phyloP scores from a whole-genome alignment of 2,113 vertebrate genomes.

The Lophochroa leadbeateri region DNA sequence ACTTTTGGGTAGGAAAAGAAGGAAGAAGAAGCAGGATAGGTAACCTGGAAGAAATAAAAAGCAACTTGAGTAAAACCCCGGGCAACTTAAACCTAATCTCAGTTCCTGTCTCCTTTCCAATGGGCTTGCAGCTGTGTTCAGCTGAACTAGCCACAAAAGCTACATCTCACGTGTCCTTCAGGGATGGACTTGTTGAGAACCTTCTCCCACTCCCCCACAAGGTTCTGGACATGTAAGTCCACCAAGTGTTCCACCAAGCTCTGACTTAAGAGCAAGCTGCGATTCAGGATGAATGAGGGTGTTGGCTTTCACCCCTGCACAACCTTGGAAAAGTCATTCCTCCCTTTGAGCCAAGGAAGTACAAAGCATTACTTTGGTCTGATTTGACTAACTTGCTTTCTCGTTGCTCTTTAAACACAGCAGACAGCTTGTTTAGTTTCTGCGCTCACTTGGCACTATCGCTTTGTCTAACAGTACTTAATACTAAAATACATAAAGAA shows the following conservation, averaged over 20 bases:
- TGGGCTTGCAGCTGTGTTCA: not conserved
- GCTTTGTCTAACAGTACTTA: not conserved
- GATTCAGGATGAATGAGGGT: not conserved
- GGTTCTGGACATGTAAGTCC: not conserved
- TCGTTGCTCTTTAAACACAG: not conserved
- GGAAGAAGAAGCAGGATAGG: too few relatives aligned
- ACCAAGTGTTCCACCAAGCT: not conserved
- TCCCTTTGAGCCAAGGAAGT: not conserved
- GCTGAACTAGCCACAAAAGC: not conserved
- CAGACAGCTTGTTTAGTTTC: not conserved
- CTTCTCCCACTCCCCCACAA: not conserved
- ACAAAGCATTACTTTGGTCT: not conserved
- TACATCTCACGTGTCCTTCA: not conserved
- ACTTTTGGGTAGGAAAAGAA: too few relatives aligned
- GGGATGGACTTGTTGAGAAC: not conserved
- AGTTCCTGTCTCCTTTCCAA: not conserved
- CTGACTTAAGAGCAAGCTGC: not conserved
- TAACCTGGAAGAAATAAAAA: slow-evolving; percentile 30
- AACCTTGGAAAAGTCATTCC: not conserved
- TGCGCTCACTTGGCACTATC: not conserved
- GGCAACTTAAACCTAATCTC: not conserved
- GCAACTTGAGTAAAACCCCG: not conserved
- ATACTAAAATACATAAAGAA: not conserved
- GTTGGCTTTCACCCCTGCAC: not conserved
- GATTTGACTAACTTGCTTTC: not conserved